These are phyloP conservation scores for Tursiops truncatus DNA, from an alignment of 2,113 vertebrate species.

Conservation along the genomic window DNA sequence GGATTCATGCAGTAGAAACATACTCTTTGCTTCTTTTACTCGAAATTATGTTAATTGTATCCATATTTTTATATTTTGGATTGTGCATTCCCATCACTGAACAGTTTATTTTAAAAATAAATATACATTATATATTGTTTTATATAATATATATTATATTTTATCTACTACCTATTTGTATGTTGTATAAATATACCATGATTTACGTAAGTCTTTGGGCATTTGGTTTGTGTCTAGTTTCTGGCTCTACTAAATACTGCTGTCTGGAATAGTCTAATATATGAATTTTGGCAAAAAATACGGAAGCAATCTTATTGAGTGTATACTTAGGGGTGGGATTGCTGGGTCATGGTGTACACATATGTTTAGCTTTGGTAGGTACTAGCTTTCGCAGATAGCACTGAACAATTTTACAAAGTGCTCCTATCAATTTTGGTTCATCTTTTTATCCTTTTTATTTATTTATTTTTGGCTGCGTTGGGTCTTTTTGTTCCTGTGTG, in stretches of 20 bases:
- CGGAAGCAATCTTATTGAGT: fast-evolving
- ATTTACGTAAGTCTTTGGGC: not conserved
- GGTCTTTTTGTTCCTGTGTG: no score
- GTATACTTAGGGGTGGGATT: not conserved
- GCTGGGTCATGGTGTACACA: not conserved
- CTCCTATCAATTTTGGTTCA: not conserved
- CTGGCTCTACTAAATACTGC: not conserved
- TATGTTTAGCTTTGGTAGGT: not conserved
- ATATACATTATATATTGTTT: not conserved
- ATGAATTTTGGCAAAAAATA: not conserved
- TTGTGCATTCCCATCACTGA: not conserved
- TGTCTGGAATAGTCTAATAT: not conserved
- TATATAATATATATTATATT: not conserved
- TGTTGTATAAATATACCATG: not conserved
- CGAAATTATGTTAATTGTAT: not conserved
- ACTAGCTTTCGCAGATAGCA: fast-evolving
- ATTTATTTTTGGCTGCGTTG: no score
- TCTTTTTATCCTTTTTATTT: not conserved
- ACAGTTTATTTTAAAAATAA: not conserved
- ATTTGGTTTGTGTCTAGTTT: not conserved
- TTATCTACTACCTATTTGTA: not conserved
- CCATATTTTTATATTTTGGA: not conserved
- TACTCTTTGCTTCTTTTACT: fast-evolving
- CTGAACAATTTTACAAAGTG: not conserved
- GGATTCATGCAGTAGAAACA: not conserved